These are phyloP conservation scores for Carpatolechia fugitivella DNA, from an alignment of 2,888 invertebrate genomes.

Conservation along the genomic window DNA sequence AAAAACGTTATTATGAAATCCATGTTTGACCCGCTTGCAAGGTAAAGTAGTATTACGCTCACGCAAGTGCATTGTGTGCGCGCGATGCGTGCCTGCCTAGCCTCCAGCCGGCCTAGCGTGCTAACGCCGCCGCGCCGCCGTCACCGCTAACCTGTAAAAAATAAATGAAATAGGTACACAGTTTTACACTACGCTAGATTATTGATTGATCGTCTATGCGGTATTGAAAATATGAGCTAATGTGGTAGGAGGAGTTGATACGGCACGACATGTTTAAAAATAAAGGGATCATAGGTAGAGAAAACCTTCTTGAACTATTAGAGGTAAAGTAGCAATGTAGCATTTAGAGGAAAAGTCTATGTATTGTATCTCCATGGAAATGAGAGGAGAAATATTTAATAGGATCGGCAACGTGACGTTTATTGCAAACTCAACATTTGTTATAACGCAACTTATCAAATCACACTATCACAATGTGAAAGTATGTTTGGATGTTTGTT, in stretches of 20 bases:
- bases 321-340: too few species aligned
- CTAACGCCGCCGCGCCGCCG: constrained; percentile 39
- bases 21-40: constrained; percentile 69
- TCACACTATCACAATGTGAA: too few species aligned
- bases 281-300: too few species aligned
- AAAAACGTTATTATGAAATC: constrained; percentile 46
- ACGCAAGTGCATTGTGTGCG: constrained; percentile 46
- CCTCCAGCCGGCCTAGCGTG: constrained; percentile 39
- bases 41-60: constrained; percentile 67
- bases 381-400: too few species aligned
- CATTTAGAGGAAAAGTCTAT: too few species aligned
- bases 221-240: not conserved
- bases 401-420: too few species aligned
- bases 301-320: too few species aligned
- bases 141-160: constrained; percentile 12
- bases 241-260: not conserved
- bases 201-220: not conserved
- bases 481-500: too few species aligned
- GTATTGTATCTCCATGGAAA: too few species aligned
- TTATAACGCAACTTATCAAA: too few species aligned
- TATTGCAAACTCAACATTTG: too few species aligned
- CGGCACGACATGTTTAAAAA: too few species aligned
- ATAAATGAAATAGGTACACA: constrained; percentile 11
- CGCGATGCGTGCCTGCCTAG: constrained; percentile 19
- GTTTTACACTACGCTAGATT: constrained; percentile 1